phyloP scores from a whole-genome alignment of 2,113 vertebrate species.

The Austrofundulus limnaeus region DNA sequence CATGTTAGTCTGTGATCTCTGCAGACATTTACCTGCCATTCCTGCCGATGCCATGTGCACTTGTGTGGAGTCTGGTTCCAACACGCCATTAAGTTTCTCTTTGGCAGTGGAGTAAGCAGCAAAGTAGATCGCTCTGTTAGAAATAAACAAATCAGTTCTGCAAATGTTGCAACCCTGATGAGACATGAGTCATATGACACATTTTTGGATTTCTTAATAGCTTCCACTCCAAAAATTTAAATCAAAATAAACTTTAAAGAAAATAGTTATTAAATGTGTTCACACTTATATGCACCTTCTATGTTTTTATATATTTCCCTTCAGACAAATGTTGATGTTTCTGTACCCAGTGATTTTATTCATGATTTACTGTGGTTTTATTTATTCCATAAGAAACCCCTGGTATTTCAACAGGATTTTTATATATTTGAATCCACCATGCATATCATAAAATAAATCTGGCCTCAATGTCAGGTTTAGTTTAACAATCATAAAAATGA shows the following conservation, averaged over 20 bases:
- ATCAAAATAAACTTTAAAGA: no score
- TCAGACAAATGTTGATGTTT: no score
- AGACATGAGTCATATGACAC: neutral
- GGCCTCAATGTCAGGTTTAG: slow-evolving; percentile 6
- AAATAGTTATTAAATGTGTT: no score
- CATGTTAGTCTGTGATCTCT: neutral
- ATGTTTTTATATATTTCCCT: no score
- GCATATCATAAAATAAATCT: no score
- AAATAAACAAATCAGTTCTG: neutral
- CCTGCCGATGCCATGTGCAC: slow-evolving; percentile 96
- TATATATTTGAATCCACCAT: no score
- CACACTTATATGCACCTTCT: no score
- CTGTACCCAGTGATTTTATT: no score
- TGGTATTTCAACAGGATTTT: no score
- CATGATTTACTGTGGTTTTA: no score
- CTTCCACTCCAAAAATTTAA: no score
- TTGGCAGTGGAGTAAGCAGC: slow-evolving; percentile 96
- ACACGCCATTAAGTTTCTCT: slow-evolving; percentile 88
- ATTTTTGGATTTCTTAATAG: slow-evolving; percentile 10
- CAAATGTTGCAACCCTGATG: neutral
- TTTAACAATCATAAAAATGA: slow-evolving; percentile 31
- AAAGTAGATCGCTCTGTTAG: slow-evolving; percentile 94
- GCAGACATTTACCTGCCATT: slow-evolving; percentile 87
- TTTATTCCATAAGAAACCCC: no score
- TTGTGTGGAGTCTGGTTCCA: slow-evolving; percentile 91